Evolutionary conservation across 2,797 vertebrate genomes (phyloP).

Genomic region (Eptatretus atami): DNA sequence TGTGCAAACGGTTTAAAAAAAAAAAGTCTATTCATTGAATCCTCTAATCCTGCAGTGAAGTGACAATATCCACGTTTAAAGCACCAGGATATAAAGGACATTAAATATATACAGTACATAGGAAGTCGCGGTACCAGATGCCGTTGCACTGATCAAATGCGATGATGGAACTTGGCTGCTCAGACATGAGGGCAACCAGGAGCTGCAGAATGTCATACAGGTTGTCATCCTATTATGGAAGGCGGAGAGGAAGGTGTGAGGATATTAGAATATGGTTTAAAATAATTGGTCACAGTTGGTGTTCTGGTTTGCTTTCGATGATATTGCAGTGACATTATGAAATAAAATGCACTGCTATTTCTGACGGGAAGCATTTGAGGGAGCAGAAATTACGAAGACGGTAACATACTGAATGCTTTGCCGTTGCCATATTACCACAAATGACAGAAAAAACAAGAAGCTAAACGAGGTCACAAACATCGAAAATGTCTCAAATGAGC

Average conservation of each 20-base stretch:
- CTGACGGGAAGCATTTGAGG: too few relatives aligned
- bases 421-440: too few relatives aligned
- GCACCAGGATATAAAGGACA: too few relatives aligned
- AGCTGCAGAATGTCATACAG: constrained; percentile 88
- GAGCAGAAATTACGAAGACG: too few relatives aligned
- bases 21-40: too few relatives aligned
- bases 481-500: too few relatives aligned
- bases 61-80: too few relatives aligned
- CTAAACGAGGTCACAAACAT: too few relatives aligned
- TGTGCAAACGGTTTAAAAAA: too few relatives aligned
- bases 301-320: constrained; percentile 7
- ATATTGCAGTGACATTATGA: constrained; percentile 12
- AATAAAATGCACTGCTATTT: constrained; percentile 7
- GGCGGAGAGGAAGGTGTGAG: background rate
- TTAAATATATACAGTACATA: background rate
- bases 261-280: constrained; percentile 10
- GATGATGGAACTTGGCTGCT: constrained; percentile 55
- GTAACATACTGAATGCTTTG: too few relatives aligned
- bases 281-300: constrained; percentile 7
- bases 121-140: constrained; percentile 29
- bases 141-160: constrained; percentile 90
- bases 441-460: too few relatives aligned
- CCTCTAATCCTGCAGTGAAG: too few relatives aligned
- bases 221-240: constrained; percentile 52
- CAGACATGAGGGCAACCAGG: constrained; percentile 81